Base-by-base conservation (phyloP, 2,113 vertebrate genomes). In the Leptosomus discolor region DNA sequence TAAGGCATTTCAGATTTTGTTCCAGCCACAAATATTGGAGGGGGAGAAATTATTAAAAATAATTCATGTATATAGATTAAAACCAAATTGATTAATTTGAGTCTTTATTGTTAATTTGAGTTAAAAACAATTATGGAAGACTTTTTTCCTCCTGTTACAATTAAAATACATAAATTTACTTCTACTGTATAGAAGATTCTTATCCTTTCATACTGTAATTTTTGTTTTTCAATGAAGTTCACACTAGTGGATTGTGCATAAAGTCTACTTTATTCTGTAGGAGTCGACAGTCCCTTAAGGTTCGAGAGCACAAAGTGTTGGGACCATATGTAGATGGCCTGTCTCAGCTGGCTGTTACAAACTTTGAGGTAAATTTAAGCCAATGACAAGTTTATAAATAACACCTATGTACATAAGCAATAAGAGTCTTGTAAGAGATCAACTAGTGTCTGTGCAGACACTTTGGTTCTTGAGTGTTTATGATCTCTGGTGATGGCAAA, bases 241-340 rank as follows among this genome's bases (percentile, higher is more conserved):
- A 67, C 21, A 6, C 21, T 34, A 34, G 54, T 39, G 39, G 69
- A 6, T 45, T 70, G 50, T 94, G 32, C 39, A 48, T 93, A 9
- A 91, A 46, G 15, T 78, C 85, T 86, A 0, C 43, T 97, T 94
- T 85, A 18, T 97, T 86, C 88, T 74, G 2, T 60, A 99, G 99
- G 98, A 99, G 98, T 94, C 98, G 99, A 39, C 99, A 99, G 94
- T 99, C 99, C 37, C 98, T 99, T 87, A 99, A 99, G 96, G 99
- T 99, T 78, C 98, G 99, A 76, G 99, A 99, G 85, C 99, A 99
- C 98, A 99, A 99, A 97, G 99, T 99, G 54, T 96, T 99, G 97
- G 99, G 99, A 73, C 99, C 99, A 0, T 99, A 99, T 36, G 99
- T 99, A 37, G 99, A 99, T 81, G 99, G 99, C 68, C 98, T 99